Conservation (phyloP, 2,888 invertebrate genomes). For the Timema cristinae region DNA sequence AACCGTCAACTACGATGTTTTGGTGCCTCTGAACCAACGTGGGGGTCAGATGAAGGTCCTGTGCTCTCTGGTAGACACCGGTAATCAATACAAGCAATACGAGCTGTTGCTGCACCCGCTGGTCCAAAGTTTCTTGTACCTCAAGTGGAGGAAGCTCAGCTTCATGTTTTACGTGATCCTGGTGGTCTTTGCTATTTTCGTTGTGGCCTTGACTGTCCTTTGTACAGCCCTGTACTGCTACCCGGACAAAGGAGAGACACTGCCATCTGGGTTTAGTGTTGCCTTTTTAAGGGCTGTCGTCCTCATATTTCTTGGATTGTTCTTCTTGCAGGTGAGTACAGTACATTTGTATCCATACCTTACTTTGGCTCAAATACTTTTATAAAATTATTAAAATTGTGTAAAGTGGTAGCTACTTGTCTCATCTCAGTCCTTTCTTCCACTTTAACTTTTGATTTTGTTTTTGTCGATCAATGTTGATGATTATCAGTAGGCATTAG, state of each 20-base stretch:
- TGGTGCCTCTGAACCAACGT: conserved; percentile 35
- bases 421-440: too few species aligned
- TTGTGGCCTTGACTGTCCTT: conserved; percentile 29
- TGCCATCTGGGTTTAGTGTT: conserved; percentile 42
- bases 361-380: too few species aligned
- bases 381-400: too few species aligned
- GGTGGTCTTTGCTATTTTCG: conserved; percentile 49
- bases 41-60: conserved; percentile 54
- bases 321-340: conserved; percentile 15
- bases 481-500: too few species aligned
- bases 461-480: too few species aligned
- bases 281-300: conserved; percentile 46
- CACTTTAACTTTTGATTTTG: too few species aligned
- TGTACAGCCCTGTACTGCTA: conserved; percentile 42
- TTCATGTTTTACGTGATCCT: conserved; percentile 53
- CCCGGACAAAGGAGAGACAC: conserved; percentile 41
- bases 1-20: conserved; percentile 51
- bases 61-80: conserved; percentile 52
- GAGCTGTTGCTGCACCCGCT: conserved; percentile 53
- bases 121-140: conserved; percentile 53
- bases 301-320: conserved; percentile 36
- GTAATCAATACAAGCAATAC: conserved; percentile 50
- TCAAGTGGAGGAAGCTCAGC: conserved; percentile 55
- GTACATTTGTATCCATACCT: too few species aligned
- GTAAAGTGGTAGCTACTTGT: too few species aligned